Percentiles rank a stretch among this genome's conserved stretches.
These are phyloP conservation scores for Diplodus puntazzo DNA, from an alignment of 2,797 vertebrate species.

Conservation along the genomic window DNA sequence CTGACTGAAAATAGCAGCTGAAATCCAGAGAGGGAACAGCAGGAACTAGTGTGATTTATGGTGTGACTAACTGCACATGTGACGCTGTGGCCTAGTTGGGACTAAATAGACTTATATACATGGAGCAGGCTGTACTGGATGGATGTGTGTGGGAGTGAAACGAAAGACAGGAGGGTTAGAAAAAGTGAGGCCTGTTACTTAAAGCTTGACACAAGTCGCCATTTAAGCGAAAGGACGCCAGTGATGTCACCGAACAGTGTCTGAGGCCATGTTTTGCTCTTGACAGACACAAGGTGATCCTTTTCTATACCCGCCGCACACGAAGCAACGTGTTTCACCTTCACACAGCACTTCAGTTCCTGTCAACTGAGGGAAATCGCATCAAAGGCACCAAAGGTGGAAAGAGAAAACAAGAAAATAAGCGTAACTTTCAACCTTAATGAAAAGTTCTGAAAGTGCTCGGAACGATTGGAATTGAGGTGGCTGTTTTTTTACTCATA, in stretches of 20 bases:
- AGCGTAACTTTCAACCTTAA: not conserved
- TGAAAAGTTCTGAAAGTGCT: not conserved
- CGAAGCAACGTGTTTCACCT: not conserved
- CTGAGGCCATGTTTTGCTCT: not conserved
- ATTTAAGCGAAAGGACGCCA: not conserved
- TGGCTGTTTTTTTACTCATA: no score
- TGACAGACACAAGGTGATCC: not conserved
- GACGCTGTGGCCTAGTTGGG: conserved; percentile 73
- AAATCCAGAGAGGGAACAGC: conserved; percentile 59
- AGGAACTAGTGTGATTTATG: conserved; percentile 70
- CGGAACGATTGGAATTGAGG: not conserved
- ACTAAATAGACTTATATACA: conserved; percentile 53
- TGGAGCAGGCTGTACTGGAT: conserved; percentile 34
- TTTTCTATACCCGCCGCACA: not conserved
- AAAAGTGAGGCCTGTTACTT: conserved; percentile 1
- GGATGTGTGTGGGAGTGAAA: conserved; percentile 22
- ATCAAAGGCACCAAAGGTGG: not conserved
- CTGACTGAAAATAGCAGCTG: conserved; percentile 65
- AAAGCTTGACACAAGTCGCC: conserved; percentile 11
- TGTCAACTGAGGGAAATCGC: not conserved
- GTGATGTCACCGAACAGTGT: not conserved
- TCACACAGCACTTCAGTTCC: not conserved
- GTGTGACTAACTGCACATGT: conserved; percentile 71
- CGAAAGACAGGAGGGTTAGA: conserved; percentile 1
- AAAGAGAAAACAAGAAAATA: no score